Evolutionary conservation across 2,797 vertebrate genomes (phyloP), one percentile per base, ranked within the genome.

Genomic region (Micromesistius poutassou): DNA sequence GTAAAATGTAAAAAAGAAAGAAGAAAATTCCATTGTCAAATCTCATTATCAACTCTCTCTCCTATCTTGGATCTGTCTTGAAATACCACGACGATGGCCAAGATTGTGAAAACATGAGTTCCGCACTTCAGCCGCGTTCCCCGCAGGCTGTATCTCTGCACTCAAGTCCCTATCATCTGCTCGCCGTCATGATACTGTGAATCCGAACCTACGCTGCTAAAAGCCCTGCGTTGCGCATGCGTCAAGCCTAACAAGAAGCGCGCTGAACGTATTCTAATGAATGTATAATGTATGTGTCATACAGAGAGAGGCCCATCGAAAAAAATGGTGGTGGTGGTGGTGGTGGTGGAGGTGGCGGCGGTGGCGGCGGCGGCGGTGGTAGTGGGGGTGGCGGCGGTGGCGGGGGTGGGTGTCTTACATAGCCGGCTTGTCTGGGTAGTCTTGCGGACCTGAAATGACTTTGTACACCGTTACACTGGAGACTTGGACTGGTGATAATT

Each of bases 401-500:
- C 3, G 72, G 14, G 14, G 16, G 46, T 13, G 30, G 66, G 82
- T 70, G 83, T 42, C 40, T 42, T 42, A 42, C 40, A 42, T 42
- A 42, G 40, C 40, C 40, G 4, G 40, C 74, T 30, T 62, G 80
- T 19, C 75, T 83, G 80, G 84, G 83, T 86, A 79, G 88, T 82
- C 84, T 86, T 83, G 82, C 71, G 72, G 80, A 89, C 83, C 84
- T 89, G 87, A 88, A 89, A 90, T 88, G 85, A 91, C 79, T 82
- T 81, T 83, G 82, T 89, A 85, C 78, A 83, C 83, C 84, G 83
- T 89, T 77, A 85, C 86, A 83, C 83, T 55, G 40, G 86, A 90
- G 87, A 83, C 83, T 86, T 91, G 86, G 86, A 91, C 91, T 91
- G 91, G 85, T 74, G 75, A 82, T 91, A 91, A 91, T 90, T 91